These are phyloP conservation scores for Aphodius granarius DNA, from an alignment of 2,888 invertebrate genomes.

Conservation along the genomic window DNA sequence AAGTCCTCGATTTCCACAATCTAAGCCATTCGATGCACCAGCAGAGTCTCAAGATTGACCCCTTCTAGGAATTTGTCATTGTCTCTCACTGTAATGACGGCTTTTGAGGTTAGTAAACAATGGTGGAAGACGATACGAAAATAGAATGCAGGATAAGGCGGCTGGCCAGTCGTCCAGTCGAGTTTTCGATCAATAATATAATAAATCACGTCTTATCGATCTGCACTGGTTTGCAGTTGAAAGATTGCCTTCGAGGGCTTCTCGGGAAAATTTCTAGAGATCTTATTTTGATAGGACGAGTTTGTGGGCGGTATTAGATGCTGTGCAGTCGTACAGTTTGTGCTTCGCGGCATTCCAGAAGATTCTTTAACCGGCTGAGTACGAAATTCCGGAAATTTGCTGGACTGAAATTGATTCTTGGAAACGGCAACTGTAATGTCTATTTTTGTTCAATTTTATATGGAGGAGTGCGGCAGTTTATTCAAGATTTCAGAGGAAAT, in stretches of 20 bases:
- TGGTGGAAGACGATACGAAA: not conserved
- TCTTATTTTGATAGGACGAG: not conserved
- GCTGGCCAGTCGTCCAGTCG: not conserved
- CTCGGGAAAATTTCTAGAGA: not conserved
- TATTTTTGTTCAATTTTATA: too few species aligned
- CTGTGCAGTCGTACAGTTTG: not conserved
- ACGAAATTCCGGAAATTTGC: not conserved
- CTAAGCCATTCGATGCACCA: not conserved
- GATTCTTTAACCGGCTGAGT: not conserved
- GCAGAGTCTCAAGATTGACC: too few species aligned
- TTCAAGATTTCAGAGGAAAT: too few species aligned
- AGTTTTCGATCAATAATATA: not conserved
- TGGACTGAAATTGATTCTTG: too few species aligned
- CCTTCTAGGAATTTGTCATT: not conserved
- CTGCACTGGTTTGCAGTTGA: not conserved
- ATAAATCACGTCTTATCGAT: not conserved
- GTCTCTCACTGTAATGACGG: not conserved
- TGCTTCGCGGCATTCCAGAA: not conserved
- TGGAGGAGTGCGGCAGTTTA: too few species aligned
- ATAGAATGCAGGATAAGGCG: not conserved
- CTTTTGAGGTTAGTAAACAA: not conserved
- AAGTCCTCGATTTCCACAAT: not conserved
- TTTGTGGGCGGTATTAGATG: not conserved
- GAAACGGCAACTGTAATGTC: too few species aligned
- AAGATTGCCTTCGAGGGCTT: not conserved